Evolutionary conservation across 2,888 invertebrate genomes (phyloP), one percentile per base, ranked within the genome.

Genomic region (Tachystola acroxantha): DNA sequence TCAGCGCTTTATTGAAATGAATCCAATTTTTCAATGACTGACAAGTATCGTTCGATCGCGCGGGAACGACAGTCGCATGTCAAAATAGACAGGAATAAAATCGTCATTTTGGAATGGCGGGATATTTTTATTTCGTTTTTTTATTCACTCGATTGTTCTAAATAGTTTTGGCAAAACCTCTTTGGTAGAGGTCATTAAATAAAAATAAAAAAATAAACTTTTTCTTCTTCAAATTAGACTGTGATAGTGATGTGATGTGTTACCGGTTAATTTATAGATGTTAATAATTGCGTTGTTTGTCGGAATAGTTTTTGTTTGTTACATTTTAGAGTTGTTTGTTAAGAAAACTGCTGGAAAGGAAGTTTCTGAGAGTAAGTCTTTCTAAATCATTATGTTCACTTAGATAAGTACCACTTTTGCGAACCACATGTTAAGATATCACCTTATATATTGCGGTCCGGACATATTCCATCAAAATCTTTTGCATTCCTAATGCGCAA

Each of bases 231-330:
- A 30, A 39, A 32, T 43, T 53, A 60, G 64, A 57, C 57, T 56
- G 67, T 69, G 66, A 46, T 42, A 64, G 74, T 77, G 74, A 61
- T 62, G 80, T 80, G 79, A 70, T 75, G 82, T 81, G 80, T 63
- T 53, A 34, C 35, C 30, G 28, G 43, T 50, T 50, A 26, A 34
- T 47, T 54, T 59, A 58, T 78, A 67, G 56, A 82, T 84, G 81
- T 66, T 84, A 53, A 65, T 61, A 35, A 67, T 79, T 64, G 61
- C 60, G 46, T 59, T 72, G 39, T 53, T 68, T 28, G 46, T 72
- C 39, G 68, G 64, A 46, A 46, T 64, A 43, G 47, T 71, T 54
- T 44, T 74, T 42, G 46, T 74, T 54, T 63, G 61, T 59, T 71
- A 68, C 48, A 45, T 71, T 43, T 45, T 68, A 35, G 67, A 71